Evolutionary conservation across 35 echinoderm and acorn worm genomes (phyloP).

Genomic region (Amphiura filiformis): DNA sequence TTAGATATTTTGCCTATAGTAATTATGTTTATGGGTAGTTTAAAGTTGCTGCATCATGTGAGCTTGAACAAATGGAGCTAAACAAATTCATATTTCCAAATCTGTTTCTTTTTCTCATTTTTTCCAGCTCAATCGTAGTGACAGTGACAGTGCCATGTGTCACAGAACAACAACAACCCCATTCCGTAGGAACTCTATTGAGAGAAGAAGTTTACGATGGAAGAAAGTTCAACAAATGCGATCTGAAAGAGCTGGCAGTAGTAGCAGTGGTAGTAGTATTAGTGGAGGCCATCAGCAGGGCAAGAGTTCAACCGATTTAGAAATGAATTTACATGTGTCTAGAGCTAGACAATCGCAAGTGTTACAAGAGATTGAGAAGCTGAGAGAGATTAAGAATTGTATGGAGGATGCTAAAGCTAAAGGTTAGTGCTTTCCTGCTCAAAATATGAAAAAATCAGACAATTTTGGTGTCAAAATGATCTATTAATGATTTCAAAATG

Average conservation of each 20-base stretch:
- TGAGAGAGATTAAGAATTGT: constrained; percentile 79
- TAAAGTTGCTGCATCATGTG: too few relatives aligned
- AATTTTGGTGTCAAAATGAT: too few relatives aligned
- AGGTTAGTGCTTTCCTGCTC: constrained; percentile 32
- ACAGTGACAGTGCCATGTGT: constrained; percentile 81
- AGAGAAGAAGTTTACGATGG: constrained; percentile 63
- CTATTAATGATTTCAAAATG: too few relatives aligned
- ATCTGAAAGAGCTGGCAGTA: background rate
- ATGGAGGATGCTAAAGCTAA: constrained; percentile 81
- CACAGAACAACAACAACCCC: constrained; percentile 39
- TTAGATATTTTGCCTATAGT: too few relatives aligned
- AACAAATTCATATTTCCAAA: too few relatives aligned
- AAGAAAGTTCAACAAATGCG: constrained; percentile 43
- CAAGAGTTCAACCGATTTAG: background rate
- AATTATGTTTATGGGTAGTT: too few relatives aligned
- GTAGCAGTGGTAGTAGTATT: background rate
- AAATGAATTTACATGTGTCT: constrained; percentile 52
- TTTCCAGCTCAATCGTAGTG: constrained; percentile 92
- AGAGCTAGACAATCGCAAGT: constrained; percentile 60
- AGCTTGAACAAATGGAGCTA: too few relatives aligned
- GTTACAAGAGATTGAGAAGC: constrained; percentile 70
- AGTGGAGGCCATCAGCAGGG: constrained; percentile 16
- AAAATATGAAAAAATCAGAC: background rate
- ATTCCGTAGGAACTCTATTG: constrained; percentile 72
- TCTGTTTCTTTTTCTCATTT: constrained; percentile 16